Conservation (phyloP, 2,888 invertebrate genomes). For the Callyntrura sp. region DNA sequence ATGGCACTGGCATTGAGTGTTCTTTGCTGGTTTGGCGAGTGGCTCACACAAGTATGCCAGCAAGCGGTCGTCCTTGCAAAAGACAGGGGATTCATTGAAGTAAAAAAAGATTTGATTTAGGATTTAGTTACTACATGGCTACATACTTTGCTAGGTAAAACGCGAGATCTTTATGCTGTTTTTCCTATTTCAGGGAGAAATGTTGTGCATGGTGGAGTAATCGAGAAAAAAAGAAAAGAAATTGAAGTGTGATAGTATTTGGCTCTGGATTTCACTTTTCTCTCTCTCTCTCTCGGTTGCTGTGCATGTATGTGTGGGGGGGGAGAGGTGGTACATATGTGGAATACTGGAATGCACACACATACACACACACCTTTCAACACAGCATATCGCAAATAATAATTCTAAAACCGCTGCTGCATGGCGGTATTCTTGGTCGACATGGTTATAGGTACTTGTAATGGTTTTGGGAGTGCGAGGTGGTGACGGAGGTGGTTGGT, state of each 20-base stretch:
- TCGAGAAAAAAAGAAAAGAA: constrained; percentile 9
- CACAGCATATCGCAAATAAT: not conserved
- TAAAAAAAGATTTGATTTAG: constrained; percentile 75
- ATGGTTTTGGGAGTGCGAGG: not conserved
- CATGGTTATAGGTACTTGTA: not conserved
- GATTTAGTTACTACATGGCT: constrained; percentile 59
- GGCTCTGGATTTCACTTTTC: constrained; percentile 31
- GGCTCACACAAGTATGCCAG: constrained; percentile 46
- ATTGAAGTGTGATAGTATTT: constrained; percentile 33
- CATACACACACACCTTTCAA: constrained; percentile 15
- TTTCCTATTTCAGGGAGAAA: constrained; percentile 20
- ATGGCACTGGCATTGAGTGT: constrained; percentile 60
- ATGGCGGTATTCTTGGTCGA: not conserved
- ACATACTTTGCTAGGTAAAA: constrained; percentile 45
- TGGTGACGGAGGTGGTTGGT: not conserved
- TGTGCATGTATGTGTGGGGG: not conserved
- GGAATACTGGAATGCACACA: too few relatives aligned
- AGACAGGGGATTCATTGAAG: constrained; percentile 71
- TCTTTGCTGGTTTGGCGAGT: constrained; percentile 39
- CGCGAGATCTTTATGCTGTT: constrained; percentile 17
- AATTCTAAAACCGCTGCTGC: not conserved
- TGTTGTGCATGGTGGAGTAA: not conserved
- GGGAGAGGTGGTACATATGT: too few relatives aligned
- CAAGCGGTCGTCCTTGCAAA: constrained; percentile 73
- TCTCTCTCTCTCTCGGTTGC: not conserved